Base-by-base conservation (phyloP, 2,888 invertebrate species). In the Psococerastis gibbosa region DNA sequence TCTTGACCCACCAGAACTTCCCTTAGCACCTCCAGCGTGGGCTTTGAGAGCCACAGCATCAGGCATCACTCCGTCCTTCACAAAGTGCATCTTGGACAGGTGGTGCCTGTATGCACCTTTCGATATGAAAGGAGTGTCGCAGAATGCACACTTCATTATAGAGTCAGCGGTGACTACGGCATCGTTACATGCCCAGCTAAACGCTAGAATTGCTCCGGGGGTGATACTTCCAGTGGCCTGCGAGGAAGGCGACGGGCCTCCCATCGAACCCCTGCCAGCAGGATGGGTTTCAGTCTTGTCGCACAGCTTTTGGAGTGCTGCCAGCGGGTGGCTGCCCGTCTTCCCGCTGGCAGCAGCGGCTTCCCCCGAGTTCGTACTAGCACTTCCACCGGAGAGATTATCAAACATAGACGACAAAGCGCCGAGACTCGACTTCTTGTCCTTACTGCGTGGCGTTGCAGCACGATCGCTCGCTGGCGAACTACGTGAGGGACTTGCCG, bases 41-140 rank as follows among this genome's bases (percentile, higher is more conserved):
- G 57, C 52, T 46, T 58, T 54, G 45, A 57, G 53, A 57, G 61
- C 45, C 65, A 79, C 69, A 2, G 80, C 76, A 57, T 84, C 83
- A 3, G 82, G 80, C 53, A 81, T 71, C 22, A 78, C 78, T n/a
- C 84, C 83, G 56, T 89, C 89, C 60, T 89, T 89, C 46, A 89
- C 85, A 59, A 91, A 89, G 62, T 91, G 91, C 78, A 88, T 87
- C 64, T 91, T 91, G 41, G 88, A 91, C 54, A 94, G 66, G 57
- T 95, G 95, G 62, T 94, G 94, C 55, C 95, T 74, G 64, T 92
- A 94, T 9, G 94, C 92, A 44, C 92, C 94, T 64, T 92, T 94
- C 32, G 94, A 92, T 52, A 89, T 87, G 61, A 94, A 94, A 20
- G 89, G 88, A 18, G 89, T 89, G 63, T 91, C 91, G 67, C 91